Evolutionary conservation across 2,888 invertebrate species (phyloP).

Genomic region (Agrochola circellaris): DNA sequence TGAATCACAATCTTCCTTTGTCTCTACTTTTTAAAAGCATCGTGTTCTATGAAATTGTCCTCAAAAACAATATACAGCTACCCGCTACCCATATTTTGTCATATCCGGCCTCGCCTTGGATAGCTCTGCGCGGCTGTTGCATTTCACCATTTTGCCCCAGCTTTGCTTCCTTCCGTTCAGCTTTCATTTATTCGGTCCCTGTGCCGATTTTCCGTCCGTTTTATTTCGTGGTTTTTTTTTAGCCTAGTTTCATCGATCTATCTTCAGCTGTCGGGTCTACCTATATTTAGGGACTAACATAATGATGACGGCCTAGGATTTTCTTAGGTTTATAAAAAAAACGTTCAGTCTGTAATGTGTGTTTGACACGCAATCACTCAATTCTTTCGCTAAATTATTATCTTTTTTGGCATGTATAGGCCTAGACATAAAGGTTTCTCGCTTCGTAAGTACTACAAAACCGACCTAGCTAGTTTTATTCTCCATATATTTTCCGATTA

Average conservation of each 20-base stretch:
- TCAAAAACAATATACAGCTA: conserved; percentile 31
- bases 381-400: conserved; percentile 43
- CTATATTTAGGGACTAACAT: conserved; percentile 24
- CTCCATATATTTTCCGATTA: not conserved
- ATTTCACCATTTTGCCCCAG: conserved; percentile 48
- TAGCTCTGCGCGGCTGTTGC: conserved; percentile 51
- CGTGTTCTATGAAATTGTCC: conserved; percentile 21
- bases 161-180: conserved; percentile 55
- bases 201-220: conserved; percentile 30
- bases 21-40: not conserved
- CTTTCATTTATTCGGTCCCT: conserved; percentile 44
- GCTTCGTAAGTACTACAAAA: not conserved
- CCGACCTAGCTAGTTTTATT: not conserved
- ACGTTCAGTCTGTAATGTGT: conserved; percentile 41
- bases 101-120: conserved; percentile 49
- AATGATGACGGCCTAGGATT: conserved; percentile 13
- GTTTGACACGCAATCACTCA: conserved; percentile 56
- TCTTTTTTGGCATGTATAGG: conserved; percentile 37
- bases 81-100: conserved; percentile 41
- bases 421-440: conserved; percentile 6
- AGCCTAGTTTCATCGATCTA: conserved; percentile 33
- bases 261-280: conserved; percentile 2
- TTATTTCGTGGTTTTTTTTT: conserved; percentile 41
- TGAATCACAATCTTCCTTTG: not conserved
- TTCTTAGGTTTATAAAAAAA: conserved; percentile 27